A percentile compares a stretch with the other conserved stretches of the same genome.
Evolutionary conservation across 2,888 invertebrate species (phyloP).

Genomic region (Drosophila planitibia): DNA sequence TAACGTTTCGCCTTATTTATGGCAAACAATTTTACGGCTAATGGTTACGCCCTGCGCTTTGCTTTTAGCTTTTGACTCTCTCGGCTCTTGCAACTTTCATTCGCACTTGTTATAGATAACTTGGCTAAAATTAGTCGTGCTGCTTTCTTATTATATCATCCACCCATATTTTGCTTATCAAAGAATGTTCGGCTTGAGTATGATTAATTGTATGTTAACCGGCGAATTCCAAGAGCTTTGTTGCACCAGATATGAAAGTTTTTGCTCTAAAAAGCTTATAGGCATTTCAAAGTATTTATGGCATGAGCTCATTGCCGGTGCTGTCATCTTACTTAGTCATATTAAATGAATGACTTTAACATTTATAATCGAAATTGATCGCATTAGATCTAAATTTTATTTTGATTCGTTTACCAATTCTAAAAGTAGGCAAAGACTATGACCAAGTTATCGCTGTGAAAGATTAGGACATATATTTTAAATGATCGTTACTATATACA

Average conservation of each 20-base stretch:
- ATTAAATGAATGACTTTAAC: neutral
- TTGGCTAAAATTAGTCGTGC: slow-evolving; percentile 45
- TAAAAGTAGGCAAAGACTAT: neutral
- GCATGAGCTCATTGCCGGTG: slow-evolving; percentile 47
- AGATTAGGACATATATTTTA: neutral
- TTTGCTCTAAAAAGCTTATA: slow-evolving; percentile 4
- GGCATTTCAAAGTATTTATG: slow-evolving; percentile 10
- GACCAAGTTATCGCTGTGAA: too few species aligned
- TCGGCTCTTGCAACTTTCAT: slow-evolving; percentile 48
- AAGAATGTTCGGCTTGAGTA: slow-evolving; percentile 44
- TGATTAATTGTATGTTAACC: slow-evolving; percentile 62
- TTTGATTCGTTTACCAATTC: neutral
- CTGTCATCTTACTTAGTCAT: slow-evolving; percentile 49
- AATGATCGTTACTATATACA: too few species aligned
- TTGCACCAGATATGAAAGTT: slow-evolving; percentile 36
- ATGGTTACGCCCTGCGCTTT: slow-evolving; percentile 42
- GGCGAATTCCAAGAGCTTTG: slow-evolving; percentile 18
- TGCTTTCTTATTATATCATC: slow-evolving; percentile 60
- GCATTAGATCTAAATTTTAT: neutral
- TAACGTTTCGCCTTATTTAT: slow-evolving; percentile 53
- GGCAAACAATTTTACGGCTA: slow-evolving; percentile 30
- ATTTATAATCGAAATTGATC: neutral
- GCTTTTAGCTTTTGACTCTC: neutral
- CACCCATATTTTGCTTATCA: slow-evolving; percentile 46
- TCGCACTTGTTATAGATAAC: slow-evolving; percentile 29